Percentiles rank a stretch among this genome's conserved stretches.
Conservation (phyloP, 2,113 vertebrate genomes). For the Pseudonaja textilis region DNA sequence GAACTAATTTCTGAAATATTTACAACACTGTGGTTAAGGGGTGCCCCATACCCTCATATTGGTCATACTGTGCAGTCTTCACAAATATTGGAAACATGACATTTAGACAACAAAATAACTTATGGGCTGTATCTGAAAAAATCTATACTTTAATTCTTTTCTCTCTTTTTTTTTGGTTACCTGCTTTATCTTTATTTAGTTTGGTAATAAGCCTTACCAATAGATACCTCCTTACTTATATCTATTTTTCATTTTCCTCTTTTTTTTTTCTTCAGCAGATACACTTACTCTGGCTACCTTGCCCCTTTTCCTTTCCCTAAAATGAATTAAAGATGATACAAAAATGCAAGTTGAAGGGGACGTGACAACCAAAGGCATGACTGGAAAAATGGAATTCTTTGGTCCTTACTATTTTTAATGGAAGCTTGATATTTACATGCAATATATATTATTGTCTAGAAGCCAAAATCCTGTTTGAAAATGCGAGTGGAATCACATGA, state of each 20-base stretch:
- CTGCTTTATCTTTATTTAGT: slow-evolving; percentile 72
- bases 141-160: slow-evolving; percentile 67
- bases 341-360: slow-evolving; percentile 48
- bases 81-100: slow-evolving; percentile 73
- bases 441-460: slow-evolving; percentile 53
- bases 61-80: slow-evolving; percentile 72
- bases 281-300: neutral
- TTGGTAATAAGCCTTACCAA: slow-evolving; percentile 81
- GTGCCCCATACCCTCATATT: slow-evolving; percentile 70
- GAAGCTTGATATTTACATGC: slow-evolving; percentile 57
- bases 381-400: slow-evolving; percentile 74
- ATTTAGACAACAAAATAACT: slow-evolving; percentile 73
- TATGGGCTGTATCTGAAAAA: slow-evolving; percentile 66
- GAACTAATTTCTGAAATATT: slow-evolving; percentile 70
- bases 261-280: slow-evolving; percentile 37
- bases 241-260: slow-evolving; percentile 56
- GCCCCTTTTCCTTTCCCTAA: slow-evolving; percentile 38
- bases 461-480: slow-evolving; percentile 59
- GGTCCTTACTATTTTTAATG: slow-evolving; percentile 70
- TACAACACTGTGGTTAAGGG: slow-evolving; percentile 73
- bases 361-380: slow-evolving; percentile 51
- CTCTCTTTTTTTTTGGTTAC: slow-evolving; percentile 69
- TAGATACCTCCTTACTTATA: slow-evolving; percentile 65
- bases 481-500: slow-evolving; percentile 56
- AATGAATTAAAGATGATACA: slow-evolving; percentile 42